Evolutionary conservation across 2,797 vertebrate species (phyloP).

Genomic region (Botia kubotai): DNA sequence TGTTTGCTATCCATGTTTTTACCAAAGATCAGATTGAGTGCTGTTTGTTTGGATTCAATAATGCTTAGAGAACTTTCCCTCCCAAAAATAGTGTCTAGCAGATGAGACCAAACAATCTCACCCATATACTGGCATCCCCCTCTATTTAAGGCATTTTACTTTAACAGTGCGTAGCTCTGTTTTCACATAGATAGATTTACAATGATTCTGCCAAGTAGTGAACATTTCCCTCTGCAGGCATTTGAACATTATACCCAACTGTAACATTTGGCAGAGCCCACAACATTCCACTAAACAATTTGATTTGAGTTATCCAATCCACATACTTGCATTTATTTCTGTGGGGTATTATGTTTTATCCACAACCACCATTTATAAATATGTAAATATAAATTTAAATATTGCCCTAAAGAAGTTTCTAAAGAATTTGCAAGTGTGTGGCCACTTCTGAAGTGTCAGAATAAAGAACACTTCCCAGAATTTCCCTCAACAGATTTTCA

Average conservation of each 20-base stretch:
- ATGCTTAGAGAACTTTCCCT: constrained; percentile 52
- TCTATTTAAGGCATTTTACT: constrained; percentile 55
- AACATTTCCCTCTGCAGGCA: constrained; percentile 43
- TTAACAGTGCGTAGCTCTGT: constrained; percentile 65
- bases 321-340: constrained; percentile 25
- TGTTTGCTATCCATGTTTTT: constrained; percentile 47
- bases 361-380: constrained; percentile 24
- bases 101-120: constrained; percentile 62
- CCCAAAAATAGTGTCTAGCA: constrained; percentile 54
- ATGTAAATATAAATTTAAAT: constrained; percentile 36
- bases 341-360: constrained; percentile 8
- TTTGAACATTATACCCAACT: constrained; percentile 51
- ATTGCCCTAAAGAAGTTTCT: constrained; percentile 20
- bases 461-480: not conserved
- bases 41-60: constrained; percentile 54
- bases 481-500: constrained; percentile 25
- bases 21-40: constrained; percentile 44
- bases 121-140: constrained; percentile 66
- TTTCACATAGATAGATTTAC: constrained; percentile 74
- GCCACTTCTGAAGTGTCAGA: constrained; percentile 14
- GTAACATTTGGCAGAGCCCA: constrained; percentile 41
- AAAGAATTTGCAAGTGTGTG: constrained; percentile 1
- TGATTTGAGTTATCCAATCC: constrained; percentile 35
- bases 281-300: constrained; percentile 43
- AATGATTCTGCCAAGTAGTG: constrained; percentile 42